Conservation (phyloP, 2,113 vertebrate species). For the Ictalurus furcatus region DNA sequence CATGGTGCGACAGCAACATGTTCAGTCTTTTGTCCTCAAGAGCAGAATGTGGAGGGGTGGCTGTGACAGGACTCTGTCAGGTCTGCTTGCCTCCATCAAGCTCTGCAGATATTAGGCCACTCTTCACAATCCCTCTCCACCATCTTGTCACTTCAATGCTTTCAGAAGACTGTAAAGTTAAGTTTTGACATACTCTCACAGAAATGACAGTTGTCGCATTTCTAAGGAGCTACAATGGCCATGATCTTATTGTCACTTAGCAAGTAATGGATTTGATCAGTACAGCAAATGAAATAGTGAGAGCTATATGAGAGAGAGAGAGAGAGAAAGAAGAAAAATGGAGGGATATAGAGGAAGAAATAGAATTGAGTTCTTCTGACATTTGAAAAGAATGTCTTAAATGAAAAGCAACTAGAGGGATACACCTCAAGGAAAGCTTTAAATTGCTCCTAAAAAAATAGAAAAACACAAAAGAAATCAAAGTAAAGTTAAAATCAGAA, state of each 20-base stretch:
- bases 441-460: background rate
- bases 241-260: conserved; percentile 47
- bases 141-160: conserved; percentile 20
- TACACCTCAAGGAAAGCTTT: conserved; percentile 16
- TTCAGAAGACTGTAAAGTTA: conserved; percentile 7
- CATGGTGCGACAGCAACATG: conserved; percentile 13
- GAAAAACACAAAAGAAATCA: too few species aligned
- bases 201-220: conserved; percentile 4
- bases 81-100: conserved; percentile 58
- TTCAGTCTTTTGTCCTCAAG: background rate
- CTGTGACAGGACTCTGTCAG: conserved; percentile 49
- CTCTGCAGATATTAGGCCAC: conserved; percentile 47
- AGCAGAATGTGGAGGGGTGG: conserved; percentile 28
- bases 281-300: conserved; percentile 16
- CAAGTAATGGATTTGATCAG: conserved; percentile 38
- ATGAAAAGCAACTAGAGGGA: background rate
- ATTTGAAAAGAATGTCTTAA: conserved; percentile 16
- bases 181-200: background rate
- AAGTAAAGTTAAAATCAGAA: background rate
- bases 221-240: background rate
- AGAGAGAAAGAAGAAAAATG: too few species aligned
- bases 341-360: too few species aligned
- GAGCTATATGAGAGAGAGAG: background rate
- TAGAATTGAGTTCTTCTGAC: background rate
- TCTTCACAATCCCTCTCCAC: conserved; percentile 50